phyloP scores from a whole-genome alignment of 2,113 vertebrate genomes.

The Gopherus flavomarginatus region DNA sequence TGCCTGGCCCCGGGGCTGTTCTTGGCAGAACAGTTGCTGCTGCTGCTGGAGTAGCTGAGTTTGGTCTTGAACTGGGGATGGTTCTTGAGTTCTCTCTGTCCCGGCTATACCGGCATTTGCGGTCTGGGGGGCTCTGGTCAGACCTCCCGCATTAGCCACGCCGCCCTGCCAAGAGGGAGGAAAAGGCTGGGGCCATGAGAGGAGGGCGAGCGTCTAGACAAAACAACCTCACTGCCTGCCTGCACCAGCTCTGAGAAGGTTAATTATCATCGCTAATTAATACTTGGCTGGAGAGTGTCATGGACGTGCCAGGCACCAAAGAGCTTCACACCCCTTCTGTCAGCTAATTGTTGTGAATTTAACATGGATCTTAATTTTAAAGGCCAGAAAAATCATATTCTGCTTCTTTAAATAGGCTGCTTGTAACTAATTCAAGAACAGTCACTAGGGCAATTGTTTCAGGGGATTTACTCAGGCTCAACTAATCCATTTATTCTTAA shows the following conservation, averaged over 20 bases:
- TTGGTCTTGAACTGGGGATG: rapidly evolving
- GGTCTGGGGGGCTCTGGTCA: too few species aligned
- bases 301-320: neutral
- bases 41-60: neutral
- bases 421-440: neutral
- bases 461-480: neutral
- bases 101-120: neutral
- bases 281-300: neutral
- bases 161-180: too few species aligned
- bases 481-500: neutral
- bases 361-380: neutral
- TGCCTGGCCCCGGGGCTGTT: neutral
- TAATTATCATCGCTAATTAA: neutral
- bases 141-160: too few species aligned
- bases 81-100: rapidly evolving
- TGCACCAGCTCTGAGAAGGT: neutral
- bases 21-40: neutral
- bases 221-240: neutral
- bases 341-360: neutral
- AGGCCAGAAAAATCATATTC: neutral
- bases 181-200: too few species aligned
- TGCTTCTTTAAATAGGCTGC: neutral
- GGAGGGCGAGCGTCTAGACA: neutral
- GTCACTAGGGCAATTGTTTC: neutral
- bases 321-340: neutral